Evolutionary conservation across 2,888 invertebrate species (phyloP).

Genomic region (Trachelus tabidus): DNA sequence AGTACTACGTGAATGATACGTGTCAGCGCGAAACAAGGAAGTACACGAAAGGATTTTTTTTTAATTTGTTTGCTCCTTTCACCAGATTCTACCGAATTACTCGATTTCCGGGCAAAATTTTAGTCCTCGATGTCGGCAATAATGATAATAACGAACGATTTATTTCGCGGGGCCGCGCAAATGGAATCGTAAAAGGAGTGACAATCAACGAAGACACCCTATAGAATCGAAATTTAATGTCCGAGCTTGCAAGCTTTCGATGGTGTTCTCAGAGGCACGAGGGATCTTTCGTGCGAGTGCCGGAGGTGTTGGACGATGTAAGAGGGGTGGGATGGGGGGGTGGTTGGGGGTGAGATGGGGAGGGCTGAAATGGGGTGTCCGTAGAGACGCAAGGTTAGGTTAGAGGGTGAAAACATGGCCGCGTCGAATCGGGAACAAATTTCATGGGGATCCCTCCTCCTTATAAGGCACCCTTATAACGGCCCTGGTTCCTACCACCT

Average conservation of each 20-base stretch:
- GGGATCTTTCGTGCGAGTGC: neutral
- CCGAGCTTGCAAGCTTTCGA: neutral
- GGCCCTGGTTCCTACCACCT: neutral
- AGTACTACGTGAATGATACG: too few relatives aligned
- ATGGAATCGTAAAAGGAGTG: neutral
- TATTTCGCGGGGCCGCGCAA: neutral
- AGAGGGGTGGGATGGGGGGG: neutral
- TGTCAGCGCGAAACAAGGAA: too few relatives aligned
- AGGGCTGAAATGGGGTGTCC: neutral
- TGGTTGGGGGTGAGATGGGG: too few relatives aligned
- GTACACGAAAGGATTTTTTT: neutral
- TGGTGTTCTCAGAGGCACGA: neutral
- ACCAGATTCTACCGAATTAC: neutral
- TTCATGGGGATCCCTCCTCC: neutral
- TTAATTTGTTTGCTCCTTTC: fast-evolving
- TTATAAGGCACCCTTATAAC: neutral
- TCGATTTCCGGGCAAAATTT: neutral
- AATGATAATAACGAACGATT: neutral
- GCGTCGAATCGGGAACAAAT: slow-evolving; percentile 4
- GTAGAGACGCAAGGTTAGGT: neutral
- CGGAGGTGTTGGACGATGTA: neutral
- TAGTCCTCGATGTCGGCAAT: neutral
- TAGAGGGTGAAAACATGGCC: neutral
- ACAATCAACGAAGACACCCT: neutral
- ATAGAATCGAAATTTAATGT: neutral